These are phyloP conservation scores for Diogma glabrata DNA, from an alignment of 2,888 invertebrate species.

Conservation along the genomic window DNA sequence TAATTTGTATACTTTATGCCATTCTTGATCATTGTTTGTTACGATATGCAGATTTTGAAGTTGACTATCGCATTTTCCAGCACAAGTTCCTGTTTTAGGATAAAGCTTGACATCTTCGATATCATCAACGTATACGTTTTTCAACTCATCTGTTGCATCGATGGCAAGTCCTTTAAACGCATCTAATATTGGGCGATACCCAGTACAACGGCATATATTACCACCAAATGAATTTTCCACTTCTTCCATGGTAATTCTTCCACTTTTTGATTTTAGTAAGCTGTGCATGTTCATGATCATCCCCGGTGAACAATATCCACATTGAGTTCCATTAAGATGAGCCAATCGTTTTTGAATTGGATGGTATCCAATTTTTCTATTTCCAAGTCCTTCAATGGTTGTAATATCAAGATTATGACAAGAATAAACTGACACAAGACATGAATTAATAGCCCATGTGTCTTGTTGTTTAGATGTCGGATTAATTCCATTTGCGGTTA, in stretches of 20 bases:
- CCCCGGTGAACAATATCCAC: constrained; percentile 63
- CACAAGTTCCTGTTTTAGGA: too few species aligned
- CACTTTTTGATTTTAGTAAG: constrained; percentile 35
- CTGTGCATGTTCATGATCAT: constrained; percentile 66
- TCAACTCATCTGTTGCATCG: constrained; percentile 31
- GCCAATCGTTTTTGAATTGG: constrained; percentile 49
- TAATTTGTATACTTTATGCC: too few species aligned
- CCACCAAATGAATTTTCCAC: constrained; percentile 61
- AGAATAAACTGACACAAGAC: too few species aligned
- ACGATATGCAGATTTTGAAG: too few species aligned
- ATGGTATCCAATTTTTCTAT: constrained; percentile 46
- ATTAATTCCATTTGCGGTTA: too few species aligned
- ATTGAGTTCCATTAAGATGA: constrained; percentile 54
- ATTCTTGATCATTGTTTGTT: too few species aligned
- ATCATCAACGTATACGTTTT: constrained; percentile 16
- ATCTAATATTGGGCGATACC: constrained; percentile 59
- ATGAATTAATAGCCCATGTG: too few species aligned
- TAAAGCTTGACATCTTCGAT: constrained; percentile 29
- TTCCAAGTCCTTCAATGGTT: constrained; percentile 58
- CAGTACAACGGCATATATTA: constrained; percentile 62
- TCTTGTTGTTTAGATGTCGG: too few species aligned
- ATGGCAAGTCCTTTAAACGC: constrained; percentile 56
- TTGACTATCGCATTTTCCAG: constrained; percentile 16
- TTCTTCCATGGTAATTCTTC: constrained; percentile 41
- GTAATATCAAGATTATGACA: constrained; percentile 52